Evolutionary conservation across 2,113 vertebrate genomes (phyloP), one percentile per base, ranked within the genome.

Genomic region (Triplophysa rosa): DNA sequence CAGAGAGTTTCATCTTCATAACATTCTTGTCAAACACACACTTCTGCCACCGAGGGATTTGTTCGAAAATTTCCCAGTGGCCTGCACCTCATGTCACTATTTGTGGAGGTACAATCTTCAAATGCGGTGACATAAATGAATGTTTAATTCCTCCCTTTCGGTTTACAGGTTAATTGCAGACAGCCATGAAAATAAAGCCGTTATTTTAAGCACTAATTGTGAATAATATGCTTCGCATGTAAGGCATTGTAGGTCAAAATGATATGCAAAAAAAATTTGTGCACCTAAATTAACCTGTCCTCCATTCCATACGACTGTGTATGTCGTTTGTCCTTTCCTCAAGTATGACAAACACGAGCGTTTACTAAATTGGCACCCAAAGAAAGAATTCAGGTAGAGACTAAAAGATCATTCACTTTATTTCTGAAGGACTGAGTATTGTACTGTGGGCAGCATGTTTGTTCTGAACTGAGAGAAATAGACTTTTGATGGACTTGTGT

Each of bases 401-500:
- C 21, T n/a, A 13, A 26, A 72, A n/a, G 24, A n/a, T 37, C 12
- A 42, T 40, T n/a, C 62, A 64, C 19, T 9, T 33, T 54, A 13
- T 68, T 67, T 14, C n/a, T 45, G 16, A 13, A 67, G 11, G 33
- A 19, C 19, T 19, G 45, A 47, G 19, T 49, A 49, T 54, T 29
- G 42, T n/a, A 33, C 66, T 67, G 14, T 77, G 3, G 49, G 66
- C 54, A 52, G 59, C 23, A 45, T 74, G 72, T 65, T 56, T 82
- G 77, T 78, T 82, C 52, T 71, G 71, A 63, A 8, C 24, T 54
- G 59, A 72, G 56, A 62, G 59, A 40, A 42, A 66, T 49, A 68
- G 45, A 58, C 42, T 65, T 65, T 59, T 75, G 79, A 66, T 79
- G 58, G 49, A 23, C 49, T 45, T 64, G n/a, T 49, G 16, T 78